Evolutionary conservation across 2,888 invertebrate species (phyloP).

Genomic region (Chrysolina oricalcia): DNA sequence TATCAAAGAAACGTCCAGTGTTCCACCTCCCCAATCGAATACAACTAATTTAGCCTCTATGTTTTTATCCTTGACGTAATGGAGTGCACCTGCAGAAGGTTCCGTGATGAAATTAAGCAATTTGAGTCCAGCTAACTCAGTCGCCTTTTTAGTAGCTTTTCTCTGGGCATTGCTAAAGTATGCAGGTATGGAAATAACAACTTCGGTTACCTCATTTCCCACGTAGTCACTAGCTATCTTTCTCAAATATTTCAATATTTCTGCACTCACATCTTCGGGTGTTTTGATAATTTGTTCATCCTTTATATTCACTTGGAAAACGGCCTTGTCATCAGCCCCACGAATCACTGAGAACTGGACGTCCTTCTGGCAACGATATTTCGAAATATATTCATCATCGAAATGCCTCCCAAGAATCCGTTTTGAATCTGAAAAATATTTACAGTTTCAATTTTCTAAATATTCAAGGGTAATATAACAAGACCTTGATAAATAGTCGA

Average conservation of each 20-base stretch:
- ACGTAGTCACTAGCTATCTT: constrained; percentile 40
- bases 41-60: neutral
- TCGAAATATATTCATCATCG: neutral
- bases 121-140: constrained; percentile 50
- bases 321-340: constrained; percentile 16
- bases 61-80: neutral
- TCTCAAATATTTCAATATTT: constrained; percentile 48
- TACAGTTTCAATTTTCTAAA: too few species aligned
- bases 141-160: too few species aligned
- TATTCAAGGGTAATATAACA: too few species aligned
- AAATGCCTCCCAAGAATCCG: neutral
- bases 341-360: neutral
- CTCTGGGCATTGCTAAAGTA: constrained; percentile 52
- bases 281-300: constrained; percentile 6
- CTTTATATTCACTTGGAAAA: constrained; percentile 2
- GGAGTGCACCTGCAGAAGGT: neutral
- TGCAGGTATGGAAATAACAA: constrained; percentile 52
- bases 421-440: constrained; percentile 5
- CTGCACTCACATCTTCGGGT: constrained; percentile 52
- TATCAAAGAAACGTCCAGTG: constrained; percentile 59
- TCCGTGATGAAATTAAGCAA: constrained; percentile 40
- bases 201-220: constrained; percentile 46
- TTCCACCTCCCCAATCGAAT: constrained; percentile 51
- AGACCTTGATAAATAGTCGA: too few species aligned
- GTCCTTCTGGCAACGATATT: neutral